Base-by-base conservation (phyloP, 2,113 vertebrate species). In the Corvus cornix region DNA sequence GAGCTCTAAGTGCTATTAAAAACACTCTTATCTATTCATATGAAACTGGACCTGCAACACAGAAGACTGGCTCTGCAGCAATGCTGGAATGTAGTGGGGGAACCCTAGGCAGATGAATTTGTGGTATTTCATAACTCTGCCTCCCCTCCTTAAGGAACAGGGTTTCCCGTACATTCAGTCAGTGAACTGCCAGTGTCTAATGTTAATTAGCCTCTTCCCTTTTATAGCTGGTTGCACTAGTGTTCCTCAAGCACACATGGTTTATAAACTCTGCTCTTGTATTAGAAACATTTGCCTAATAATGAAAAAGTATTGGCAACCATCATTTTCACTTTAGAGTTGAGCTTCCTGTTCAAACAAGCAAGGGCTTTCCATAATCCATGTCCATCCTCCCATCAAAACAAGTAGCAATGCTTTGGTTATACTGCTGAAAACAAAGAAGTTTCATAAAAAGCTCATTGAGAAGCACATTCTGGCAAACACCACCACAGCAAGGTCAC, bases 21-120 rank as follows among this genome's bases (percentile, higher is more conserved):
- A 6, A 1, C 11, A 46, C 7, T 70, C 28, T 3, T 6, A 19
- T 6, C 51, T 72, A 37, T 30, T 76, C 6, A 4, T 7, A 4
- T 6, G 41, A 72, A 23, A 43, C 27, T 64, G 41, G 53, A 68
- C 24, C 28, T 63, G 1, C 13, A 66, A 39, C 28, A 55, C 48
- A 80, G 37, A 55, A 16, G 27, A 37, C 56, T 26, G 37, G 12
- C 52, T 58, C 58, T 58, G 53, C 53, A 83, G 49, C 35, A 66
- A 16, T 5, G 30, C 8, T 62, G 79, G 16, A 60, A 80, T 1
- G 5, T 0, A 41, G 49, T 1, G 1, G 17, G 9, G 31, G n/a
- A 79, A 68, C 19, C 52, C 21, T 7, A 43, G 21, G 22, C 16
- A 72, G 63, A 18, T 35, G 24, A 28, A 73, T 37, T 14, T 52